Evolutionary conservation across 2,113 vertebrate species (phyloP).

Genomic region (Myiopsitta monachus): DNA sequence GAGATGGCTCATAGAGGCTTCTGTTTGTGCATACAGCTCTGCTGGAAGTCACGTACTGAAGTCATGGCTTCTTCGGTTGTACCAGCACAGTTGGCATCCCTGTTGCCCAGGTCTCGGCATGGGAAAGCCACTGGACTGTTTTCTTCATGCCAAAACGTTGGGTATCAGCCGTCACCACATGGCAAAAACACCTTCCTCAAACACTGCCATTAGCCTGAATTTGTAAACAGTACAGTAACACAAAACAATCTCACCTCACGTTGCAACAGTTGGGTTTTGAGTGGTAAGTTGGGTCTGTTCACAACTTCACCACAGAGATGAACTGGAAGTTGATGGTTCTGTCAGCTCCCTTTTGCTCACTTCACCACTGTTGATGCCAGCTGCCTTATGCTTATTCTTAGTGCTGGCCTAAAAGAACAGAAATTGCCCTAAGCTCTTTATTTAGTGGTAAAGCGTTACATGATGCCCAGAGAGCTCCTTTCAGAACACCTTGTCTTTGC

Average conservation of each 20-base stretch:
- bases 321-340: not conserved
- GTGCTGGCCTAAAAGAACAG: not conserved
- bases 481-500: not conserved
- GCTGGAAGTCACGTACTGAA: not conserved
- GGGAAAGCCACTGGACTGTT: not conserved
- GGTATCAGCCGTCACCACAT: not conserved
- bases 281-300: not conserved
- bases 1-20: not conserved
- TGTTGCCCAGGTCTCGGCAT: accelerated
- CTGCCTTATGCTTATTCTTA: not conserved
- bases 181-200: not conserved
- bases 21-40: not conserved
- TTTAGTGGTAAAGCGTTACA: not conserved
- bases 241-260: not conserved
- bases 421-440: not conserved
- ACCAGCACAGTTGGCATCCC: not conserved
- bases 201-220: not conserved
- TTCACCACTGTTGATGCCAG: not conserved
- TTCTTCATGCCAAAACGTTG: not conserved
- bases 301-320: not conserved
- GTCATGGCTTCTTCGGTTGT: not conserved
- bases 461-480: not conserved
- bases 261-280: not conserved
- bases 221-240: not conserved
- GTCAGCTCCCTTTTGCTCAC: not conserved